phyloP scores from a whole-genome alignment of 2,113 vertebrate species.

The Cyanoramphus novaezelandiae region DNA sequence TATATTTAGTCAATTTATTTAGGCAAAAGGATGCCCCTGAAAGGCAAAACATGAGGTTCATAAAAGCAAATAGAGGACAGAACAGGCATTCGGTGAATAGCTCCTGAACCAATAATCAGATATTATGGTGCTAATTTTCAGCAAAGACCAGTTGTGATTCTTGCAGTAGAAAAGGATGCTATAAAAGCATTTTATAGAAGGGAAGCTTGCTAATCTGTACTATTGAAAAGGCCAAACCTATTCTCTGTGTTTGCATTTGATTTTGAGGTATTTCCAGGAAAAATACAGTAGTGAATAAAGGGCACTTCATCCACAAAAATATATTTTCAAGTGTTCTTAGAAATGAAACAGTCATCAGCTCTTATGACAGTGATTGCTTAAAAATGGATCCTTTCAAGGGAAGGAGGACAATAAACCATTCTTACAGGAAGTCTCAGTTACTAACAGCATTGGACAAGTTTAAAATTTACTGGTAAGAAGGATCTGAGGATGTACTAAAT shows the following conservation, averaged over 20 bases:
- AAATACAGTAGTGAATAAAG: slow-evolving; percentile 31
- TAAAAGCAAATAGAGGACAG: neutral
- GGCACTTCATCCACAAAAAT: neutral
- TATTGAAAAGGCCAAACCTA: neutral
- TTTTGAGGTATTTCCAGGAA: slow-evolving; percentile 19
- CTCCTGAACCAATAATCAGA: neutral
- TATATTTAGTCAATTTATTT: neutral
- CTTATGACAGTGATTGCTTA: slow-evolving; percentile 10
- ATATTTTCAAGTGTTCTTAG: slow-evolving; percentile 4
- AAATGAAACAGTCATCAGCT: slow-evolving; percentile 10
- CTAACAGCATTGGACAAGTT: neutral
- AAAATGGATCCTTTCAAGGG: slow-evolving; percentile 20
- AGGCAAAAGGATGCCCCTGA: neutral
- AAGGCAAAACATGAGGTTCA: neutral
- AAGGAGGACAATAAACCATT: slow-evolving; percentile 28
- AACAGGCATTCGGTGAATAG: fast-evolving
- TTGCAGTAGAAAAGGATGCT: neutral
- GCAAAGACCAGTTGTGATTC: neutral
- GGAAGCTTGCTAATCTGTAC: neutral
- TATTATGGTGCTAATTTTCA: neutral
- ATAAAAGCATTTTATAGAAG: neutral
- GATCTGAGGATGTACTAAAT: neutral
- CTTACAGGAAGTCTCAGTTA: neutral
- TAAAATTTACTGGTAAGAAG: neutral
- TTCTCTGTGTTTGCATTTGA: neutral